A percentile compares a stretch with the other conserved stretches of the same genome.
Conservation (phyloP, 2,113 vertebrate species). For the Taxidea taxus region DNA sequence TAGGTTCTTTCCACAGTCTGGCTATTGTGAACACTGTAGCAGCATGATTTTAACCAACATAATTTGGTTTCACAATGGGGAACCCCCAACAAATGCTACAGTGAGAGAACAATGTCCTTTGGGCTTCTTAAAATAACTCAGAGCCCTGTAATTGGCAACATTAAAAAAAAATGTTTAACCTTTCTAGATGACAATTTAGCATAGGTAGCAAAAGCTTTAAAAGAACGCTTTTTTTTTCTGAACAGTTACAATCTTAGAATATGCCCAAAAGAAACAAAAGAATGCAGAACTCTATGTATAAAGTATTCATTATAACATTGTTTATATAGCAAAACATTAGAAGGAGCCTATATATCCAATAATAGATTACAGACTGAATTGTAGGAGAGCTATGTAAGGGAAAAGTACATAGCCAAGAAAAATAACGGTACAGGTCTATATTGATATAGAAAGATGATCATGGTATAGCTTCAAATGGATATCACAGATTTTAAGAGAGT, state of each 20-base stretch:
- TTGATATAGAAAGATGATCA: neutral
- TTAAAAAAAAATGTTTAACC: neutral
- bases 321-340: neutral
- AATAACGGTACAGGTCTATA: neutral
- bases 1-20: too few species aligned
- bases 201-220: neutral
- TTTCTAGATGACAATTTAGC: neutral
- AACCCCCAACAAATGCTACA: neutral
- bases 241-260: neutral
- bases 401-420: neutral
- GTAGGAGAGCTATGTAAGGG: neutral
- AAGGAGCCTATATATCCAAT: neutral
- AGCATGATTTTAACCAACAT: neutral
- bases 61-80: neutral
- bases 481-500: neutral
- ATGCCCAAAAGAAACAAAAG: neutral
- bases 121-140: neutral
- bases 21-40: too few species aligned
- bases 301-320: neutral
- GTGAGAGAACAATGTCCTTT: neutral
- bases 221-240: neutral
- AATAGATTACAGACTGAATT: neutral
- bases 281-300: neutral
- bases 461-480: neutral
- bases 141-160: neutral